These are phyloP conservation scores for Ricordea florida DNA, from an alignment of 92 coral and sea anemone species.

Conservation along the genomic window DNA sequence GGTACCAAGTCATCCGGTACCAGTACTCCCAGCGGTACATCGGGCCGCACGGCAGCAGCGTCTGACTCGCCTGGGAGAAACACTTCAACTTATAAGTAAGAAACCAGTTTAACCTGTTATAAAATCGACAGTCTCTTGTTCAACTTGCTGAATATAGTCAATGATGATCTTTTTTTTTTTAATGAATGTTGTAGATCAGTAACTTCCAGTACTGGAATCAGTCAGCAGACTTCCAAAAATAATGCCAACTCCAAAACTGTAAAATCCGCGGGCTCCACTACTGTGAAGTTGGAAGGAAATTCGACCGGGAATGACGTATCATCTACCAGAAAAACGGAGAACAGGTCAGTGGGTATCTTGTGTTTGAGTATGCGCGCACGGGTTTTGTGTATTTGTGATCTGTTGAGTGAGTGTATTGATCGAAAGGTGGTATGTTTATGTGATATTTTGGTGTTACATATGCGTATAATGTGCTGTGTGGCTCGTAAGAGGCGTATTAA, in stretches of 20 bases:
- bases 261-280: slow-evolving; percentile 27
- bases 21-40: slow-evolving; percentile 85
- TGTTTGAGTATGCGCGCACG: too few species aligned
- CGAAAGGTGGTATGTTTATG: too few species aligned
- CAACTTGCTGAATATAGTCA: too few species aligned
- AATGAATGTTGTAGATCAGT: not conserved
- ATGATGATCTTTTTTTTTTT: too few species aligned
- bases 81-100: slow-evolving; percentile 65
- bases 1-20: slow-evolving; percentile 68
- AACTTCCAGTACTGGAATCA: not conserved
- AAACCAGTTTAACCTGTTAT: not conserved
- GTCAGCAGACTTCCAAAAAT: slow-evolving; percentile 5
- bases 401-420: too few species aligned
- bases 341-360: slow-evolving; percentile 39
- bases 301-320: slow-evolving; percentile 54
- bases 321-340: slow-evolving; percentile 44
- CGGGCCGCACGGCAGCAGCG: slow-evolving; percentile 36
- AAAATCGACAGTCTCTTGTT: too few species aligned
- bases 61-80: slow-evolving; percentile 75
- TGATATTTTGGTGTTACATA: too few species aligned
- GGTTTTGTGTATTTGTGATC: too few species aligned
- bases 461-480: too few species aligned
- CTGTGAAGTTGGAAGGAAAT: slow-evolving; percentile 20
- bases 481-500: too few species aligned
- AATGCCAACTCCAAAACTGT: slow-evolving; percentile 12